A percentile compares a stretch with the other conserved stretches of the same genome.
Evolutionary conservation across 1,140 invertebrate species (phyloP).

Genomic region (Achatina immaculata): DNA sequence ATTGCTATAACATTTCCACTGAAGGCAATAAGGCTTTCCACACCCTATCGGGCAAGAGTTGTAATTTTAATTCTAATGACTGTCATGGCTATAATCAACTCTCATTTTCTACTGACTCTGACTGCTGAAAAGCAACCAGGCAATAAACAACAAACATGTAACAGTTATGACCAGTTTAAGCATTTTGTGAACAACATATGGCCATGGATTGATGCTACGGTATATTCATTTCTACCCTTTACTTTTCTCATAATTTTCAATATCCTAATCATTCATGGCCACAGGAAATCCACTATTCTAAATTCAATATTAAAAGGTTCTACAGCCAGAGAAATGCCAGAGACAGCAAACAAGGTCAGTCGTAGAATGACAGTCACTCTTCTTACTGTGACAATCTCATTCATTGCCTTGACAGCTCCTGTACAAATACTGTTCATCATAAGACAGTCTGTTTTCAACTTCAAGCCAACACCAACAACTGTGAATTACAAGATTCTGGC

Average conservation of each 20-base stretch:
- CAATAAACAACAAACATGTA: conserved; percentile 35
- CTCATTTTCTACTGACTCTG: conserved; percentile 52
- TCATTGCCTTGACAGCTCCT: conserved; percentile 54
- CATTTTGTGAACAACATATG: conserved; percentile 49
- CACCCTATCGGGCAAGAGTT: conserved; percentile 41
- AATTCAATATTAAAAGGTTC: conserved; percentile 38
- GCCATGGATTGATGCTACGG: conserved; percentile 61
- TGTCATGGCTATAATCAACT: conserved; percentile 46
- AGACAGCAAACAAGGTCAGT: conserved; percentile 17
- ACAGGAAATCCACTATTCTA: conserved; percentile 45
- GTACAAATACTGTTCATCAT: conserved; percentile 52
- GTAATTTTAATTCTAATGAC: conserved; percentile 42
- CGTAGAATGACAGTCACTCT: conserved; percentile 54
- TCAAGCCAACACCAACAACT: conserved; percentile 35
- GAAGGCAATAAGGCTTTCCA: conserved; percentile 45
- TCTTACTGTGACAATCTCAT: conserved; percentile 54
- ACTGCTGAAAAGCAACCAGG: conserved; percentile 6
- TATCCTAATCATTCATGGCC: conserved; percentile 55
- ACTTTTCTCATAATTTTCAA: conserved; percentile 58
- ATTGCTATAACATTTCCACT: conserved; percentile 60
- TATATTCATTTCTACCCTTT: conserved; percentile 63
- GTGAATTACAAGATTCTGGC: conserved; percentile 47
- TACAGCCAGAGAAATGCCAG: not conserved
- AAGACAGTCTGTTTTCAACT: conserved; percentile 44
- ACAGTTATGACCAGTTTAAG: conserved; percentile 34